A percentile compares a stretch with the other conserved stretches of the same genome.
These are phyloP conservation scores for Thymelicus sylvestris DNA, from an alignment of 2,888 invertebrate genomes.

Conservation along the genomic window DNA sequence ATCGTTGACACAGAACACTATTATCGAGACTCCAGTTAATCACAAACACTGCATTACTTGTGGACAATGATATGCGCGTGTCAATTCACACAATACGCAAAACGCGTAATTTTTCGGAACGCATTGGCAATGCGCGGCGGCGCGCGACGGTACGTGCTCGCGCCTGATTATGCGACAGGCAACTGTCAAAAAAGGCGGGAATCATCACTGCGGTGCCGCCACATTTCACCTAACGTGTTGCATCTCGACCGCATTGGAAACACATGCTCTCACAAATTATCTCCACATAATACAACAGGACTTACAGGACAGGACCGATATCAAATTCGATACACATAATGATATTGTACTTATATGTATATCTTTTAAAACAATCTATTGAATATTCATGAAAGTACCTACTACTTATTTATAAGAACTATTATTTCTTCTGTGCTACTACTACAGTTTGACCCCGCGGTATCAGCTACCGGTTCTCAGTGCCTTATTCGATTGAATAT, in stretches of 20 bases:
- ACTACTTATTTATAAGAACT: too few relatives aligned
- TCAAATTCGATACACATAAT: not conserved
- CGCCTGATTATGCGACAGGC: constrained; percentile 46
- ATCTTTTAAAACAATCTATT: too few relatives aligned
- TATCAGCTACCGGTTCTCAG: too few relatives aligned
- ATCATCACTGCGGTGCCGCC: constrained; percentile 38
- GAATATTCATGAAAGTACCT: too few relatives aligned
- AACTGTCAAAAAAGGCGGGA: constrained; percentile 68
- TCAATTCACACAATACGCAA: not conserved
- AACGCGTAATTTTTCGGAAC: constrained; percentile 48
- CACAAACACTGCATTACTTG: constrained; percentile 18
- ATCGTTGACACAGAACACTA: constrained; percentile 43
- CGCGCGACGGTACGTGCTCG: constrained; percentile 39
- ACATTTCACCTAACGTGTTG: constrained; percentile 24
- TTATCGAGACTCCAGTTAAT: constrained; percentile 10
- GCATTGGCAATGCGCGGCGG: constrained; percentile 35
- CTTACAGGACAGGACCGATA: not conserved
- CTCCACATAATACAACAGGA: not conserved
- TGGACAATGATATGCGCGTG: constrained; percentile 34
- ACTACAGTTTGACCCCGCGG: too few relatives aligned
- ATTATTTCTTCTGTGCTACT: too few relatives aligned
- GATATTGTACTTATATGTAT: too few relatives aligned
- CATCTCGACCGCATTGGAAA: constrained; percentile 18
- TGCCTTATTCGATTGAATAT: too few relatives aligned
- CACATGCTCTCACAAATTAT: constrained; percentile 8